phyloP scores from a whole-genome alignment of 2,113 vertebrate species.

The Lamprotornis superbus region DNA sequence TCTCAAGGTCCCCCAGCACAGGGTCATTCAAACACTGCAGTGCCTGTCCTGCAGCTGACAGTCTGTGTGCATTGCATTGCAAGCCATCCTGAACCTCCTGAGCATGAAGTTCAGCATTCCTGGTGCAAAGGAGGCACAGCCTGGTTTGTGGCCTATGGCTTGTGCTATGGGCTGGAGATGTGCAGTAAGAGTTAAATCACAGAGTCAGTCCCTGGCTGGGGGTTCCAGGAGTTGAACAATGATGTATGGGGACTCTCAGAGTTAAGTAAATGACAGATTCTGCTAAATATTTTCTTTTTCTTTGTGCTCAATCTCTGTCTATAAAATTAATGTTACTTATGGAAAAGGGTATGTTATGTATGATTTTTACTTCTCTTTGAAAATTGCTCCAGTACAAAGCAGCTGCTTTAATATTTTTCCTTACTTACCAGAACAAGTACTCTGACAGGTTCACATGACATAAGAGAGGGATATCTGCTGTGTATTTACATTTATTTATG shows the following conservation, averaged over 20 bases:
- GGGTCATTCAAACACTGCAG: not conserved
- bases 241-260: not conserved
- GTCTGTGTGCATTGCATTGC: not conserved
- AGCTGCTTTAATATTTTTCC: not conserved
- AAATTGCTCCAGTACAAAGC: not conserved
- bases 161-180: not conserved
- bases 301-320: not conserved
- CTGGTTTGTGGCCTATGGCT: not conserved
- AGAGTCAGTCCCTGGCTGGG: not conserved
- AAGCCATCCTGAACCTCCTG: not conserved
- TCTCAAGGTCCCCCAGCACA: not conserved
- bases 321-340: not conserved
- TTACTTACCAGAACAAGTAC: not conserved
- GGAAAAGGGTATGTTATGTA: not conserved
- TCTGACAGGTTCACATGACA: not conserved
- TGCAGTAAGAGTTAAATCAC: not conserved
- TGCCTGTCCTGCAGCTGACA: not conserved
- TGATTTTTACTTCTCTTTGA: not conserved
- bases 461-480: not conserved
- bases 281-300: not conserved
- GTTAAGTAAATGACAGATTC: not conserved
- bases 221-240: not conserved
- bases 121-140: not conserved
- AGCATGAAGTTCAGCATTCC: fast-evolving
- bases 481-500: not conserved